Evolutionary conservation across 1,140 invertebrate species (phyloP).

Genomic region (Ptiloglossa arizonensis): DNA sequence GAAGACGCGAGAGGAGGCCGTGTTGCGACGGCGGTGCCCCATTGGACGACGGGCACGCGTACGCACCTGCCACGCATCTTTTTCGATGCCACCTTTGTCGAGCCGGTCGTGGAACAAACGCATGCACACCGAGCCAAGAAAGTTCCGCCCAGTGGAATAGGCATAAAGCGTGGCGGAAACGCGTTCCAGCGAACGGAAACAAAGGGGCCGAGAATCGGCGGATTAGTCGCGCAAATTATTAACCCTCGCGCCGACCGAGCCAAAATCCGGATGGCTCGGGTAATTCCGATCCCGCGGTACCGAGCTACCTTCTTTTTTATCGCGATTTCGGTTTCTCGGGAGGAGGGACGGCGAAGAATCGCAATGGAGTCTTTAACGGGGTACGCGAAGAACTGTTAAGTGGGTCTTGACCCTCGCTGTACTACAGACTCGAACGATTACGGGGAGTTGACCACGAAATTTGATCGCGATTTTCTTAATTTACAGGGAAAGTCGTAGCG

Average conservation of each 20-base stretch:
- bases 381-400: too few relatives aligned
- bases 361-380: too few relatives aligned
- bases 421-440: too few relatives aligned
- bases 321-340: too few relatives aligned
- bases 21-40: constrained; percentile 40
- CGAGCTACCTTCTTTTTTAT: too few relatives aligned
- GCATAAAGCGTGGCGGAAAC: constrained; percentile 54
- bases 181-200: constrained; percentile 38
- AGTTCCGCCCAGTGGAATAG: constrained; percentile 45
- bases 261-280: too few relatives aligned
- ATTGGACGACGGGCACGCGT: constrained; percentile 79
- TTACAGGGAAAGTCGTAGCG: too few relatives aligned
- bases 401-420: too few relatives aligned
- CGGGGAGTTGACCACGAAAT: too few relatives aligned
- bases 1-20: constrained; percentile 15
- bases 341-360: too few relatives aligned
- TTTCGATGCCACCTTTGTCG: constrained; percentile 74
- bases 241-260: background rate
- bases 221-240: constrained; percentile 36
- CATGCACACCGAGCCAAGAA: constrained; percentile 49
- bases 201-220: constrained; percentile 6
- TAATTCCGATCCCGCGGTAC: too few relatives aligned
- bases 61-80: constrained; percentile 78
- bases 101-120: constrained; percentile 63
- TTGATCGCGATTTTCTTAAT: too few relatives aligned